Percentiles rank a stretch among this genome's conserved stretches.
Conservation (phyloP, 23 tunicate species). For the Corella eumyota region DNA sequence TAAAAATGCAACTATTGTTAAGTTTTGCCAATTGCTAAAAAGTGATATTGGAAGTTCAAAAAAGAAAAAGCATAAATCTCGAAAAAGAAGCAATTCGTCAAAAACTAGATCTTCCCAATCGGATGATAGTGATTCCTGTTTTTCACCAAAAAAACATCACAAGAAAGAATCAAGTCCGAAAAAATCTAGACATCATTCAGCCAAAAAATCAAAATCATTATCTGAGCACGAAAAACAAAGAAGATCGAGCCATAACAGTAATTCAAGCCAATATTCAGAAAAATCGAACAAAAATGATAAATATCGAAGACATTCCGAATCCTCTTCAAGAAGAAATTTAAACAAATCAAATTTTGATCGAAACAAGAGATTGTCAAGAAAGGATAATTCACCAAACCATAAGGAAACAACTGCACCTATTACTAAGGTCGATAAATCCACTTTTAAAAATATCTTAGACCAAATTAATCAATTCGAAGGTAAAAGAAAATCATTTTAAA, state of each 20-base stretch:
- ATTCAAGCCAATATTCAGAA: background rate
- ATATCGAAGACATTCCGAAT: background rate
- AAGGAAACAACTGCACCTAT: slow-evolving; percentile 17
- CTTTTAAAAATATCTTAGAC: slow-evolving; percentile 44
- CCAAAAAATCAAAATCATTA: background rate
- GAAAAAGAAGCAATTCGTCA: slow-evolving; percentile 3
- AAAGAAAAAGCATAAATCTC: background rate
- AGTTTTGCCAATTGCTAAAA: slow-evolving; percentile 37
- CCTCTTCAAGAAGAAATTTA: background rate
- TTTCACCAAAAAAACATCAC: slow-evolving; percentile 2
- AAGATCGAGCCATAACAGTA: background rate
- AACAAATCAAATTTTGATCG: background rate
- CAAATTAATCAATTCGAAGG: slow-evolving; percentile 66
- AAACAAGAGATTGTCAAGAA: background rate
- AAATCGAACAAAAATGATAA: background rate
- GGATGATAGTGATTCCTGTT: slow-evolving; percentile 2
- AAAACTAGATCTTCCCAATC: slow-evolving; percentile 19
- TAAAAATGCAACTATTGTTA: slow-evolving; percentile 36
- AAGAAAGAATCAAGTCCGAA: slow-evolving; percentile 6
- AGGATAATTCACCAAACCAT: background rate
- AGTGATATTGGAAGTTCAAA: slow-evolving; percentile 12
- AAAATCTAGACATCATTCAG: background rate
- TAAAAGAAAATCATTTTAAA: too few species aligned
- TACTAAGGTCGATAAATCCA: slow-evolving; percentile 41
- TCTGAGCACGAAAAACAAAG: background rate